Evolutionary conservation across 35 echinoderm and acorn worm species (phyloP), one percentile per base, ranked within the genome.

Genomic region (Patiria miniata): DNA sequence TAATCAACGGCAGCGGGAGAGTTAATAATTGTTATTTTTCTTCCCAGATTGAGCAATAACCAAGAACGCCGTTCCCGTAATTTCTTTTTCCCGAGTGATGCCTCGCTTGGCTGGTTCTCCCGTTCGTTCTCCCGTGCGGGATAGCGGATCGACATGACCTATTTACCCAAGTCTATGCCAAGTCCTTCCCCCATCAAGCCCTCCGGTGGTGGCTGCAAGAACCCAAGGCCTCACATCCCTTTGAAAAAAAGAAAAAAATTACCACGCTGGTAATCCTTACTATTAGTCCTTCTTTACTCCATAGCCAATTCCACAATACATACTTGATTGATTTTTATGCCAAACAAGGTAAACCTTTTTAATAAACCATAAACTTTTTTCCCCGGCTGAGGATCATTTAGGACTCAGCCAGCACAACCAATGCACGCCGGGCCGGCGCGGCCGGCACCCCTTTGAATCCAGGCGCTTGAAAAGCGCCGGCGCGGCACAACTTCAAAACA

Each of bases 1-100:
- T 34, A 73, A 73, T 73, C 65, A 73, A 9, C 65, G 65, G 26
- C 28, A 19, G 34, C 14, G 65, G 65, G 65, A 10, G 65, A 73
- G 65, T 73, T 47, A 73, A 73, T 73, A 73, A 73, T 73, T 73
- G 65, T 73, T 73, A 73, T 73, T 73, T 73, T 73, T n/a, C n/a
- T n/a, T 73, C 65, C 42, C 4, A 30, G 29, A 73, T 26, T 73
- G 65, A 73, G 65, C 65, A 73, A 30, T 36, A 10, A 22, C 12
- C 42, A 47, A 12, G 12, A 47, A 47, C 42, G 42, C 42, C 12
- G 4, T 12, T 12, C 42, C 42, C 42, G 4, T 47, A 47, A n/a
- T n/a, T 47, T 47, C 42, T 12, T 47, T 12, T 12, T 47, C 4
- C 42, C 4, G 42, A 47, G 65, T 30, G 65, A 73, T 30, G 65